phyloP scores from a whole-genome alignment of 2,888 invertebrate species.

The Glaucopsyche alexis region DNA sequence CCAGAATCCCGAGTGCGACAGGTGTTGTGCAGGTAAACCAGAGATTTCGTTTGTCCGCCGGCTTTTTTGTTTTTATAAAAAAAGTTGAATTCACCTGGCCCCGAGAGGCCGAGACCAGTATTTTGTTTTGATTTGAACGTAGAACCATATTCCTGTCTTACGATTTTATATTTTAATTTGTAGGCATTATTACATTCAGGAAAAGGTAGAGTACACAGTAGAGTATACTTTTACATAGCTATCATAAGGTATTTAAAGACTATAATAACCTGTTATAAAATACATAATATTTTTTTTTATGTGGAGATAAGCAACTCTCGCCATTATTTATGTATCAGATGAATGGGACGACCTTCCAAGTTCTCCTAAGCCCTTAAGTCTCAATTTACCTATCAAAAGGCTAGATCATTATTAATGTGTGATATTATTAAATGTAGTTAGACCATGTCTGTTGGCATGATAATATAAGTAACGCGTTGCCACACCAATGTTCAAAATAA shows the following conservation, averaged over 20 bases:
- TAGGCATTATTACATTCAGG: not conserved
- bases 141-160: not conserved
- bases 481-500: too few relatives aligned
- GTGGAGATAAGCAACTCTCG: not conserved
- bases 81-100: slow-evolving; percentile 36
- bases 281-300: not conserved
- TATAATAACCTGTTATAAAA: not conserved
- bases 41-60: slow-evolving; percentile 47
- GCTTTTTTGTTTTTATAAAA: slow-evolving; percentile 51
- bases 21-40: slow-evolving; percentile 73
- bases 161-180: not conserved
- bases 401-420: slow-evolving; percentile 5
- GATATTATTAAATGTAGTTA: not conserved
- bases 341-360: not conserved
- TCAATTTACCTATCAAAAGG: not conserved
- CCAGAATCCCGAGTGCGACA: slow-evolving; percentile 51
- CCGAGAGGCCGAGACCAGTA: slow-evolving; percentile 30
- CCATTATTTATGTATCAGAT: not conserved
- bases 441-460: not conserved
- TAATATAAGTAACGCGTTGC: too few relatives aligned
- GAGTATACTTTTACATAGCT: too few relatives aligned
- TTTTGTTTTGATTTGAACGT: slow-evolving; percentile 22
- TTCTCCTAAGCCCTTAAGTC: not conserved
- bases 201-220: too few relatives aligned
- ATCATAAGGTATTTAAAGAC: too few relatives aligned